phyloP scores from a whole-genome alignment of 2,797 vertebrate species.

The Gymnocypris eckloni region DNA sequence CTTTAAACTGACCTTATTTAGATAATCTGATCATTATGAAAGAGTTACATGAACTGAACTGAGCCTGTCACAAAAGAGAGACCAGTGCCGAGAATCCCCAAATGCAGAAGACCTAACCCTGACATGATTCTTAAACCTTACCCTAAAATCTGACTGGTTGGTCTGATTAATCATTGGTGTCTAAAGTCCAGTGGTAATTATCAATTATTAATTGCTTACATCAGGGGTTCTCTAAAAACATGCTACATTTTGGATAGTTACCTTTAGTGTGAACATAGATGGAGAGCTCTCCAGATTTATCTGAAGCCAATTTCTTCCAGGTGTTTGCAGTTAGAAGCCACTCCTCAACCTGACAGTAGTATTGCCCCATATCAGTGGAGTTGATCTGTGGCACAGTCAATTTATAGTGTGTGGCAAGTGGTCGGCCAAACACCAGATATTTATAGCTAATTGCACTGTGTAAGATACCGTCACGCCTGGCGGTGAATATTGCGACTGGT shows the following conservation, averaged over 20 bases:
- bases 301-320: conserved; percentile 75
- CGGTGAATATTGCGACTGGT: conserved; percentile 64
- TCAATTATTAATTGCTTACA: neutral
- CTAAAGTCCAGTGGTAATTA: neutral
- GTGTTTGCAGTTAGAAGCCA: conserved; percentile 72
- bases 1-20: no score
- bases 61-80: no score
- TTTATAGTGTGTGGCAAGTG: conserved; percentile 59
- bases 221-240: neutral
- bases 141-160: neutral
- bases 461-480: conserved; percentile 64
- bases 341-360: conserved; percentile 84
- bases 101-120: no score
- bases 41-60: no score
- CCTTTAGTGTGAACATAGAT: conserved; percentile 32
- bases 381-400: conserved; percentile 59
- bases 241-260: conserved; percentile 4
- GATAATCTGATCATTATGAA: no score
- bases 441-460: conserved; percentile 25
- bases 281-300: conserved; percentile 72
- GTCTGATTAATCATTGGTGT: neutral
- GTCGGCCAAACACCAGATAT: conserved; percentile 64
- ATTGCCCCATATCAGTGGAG: conserved; percentile 72
- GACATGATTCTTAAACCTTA: neutral
- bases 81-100: no score